Evolutionary conservation across 2,113 vertebrate species (phyloP).

Genomic region (Microcebus jonahi): DNA sequence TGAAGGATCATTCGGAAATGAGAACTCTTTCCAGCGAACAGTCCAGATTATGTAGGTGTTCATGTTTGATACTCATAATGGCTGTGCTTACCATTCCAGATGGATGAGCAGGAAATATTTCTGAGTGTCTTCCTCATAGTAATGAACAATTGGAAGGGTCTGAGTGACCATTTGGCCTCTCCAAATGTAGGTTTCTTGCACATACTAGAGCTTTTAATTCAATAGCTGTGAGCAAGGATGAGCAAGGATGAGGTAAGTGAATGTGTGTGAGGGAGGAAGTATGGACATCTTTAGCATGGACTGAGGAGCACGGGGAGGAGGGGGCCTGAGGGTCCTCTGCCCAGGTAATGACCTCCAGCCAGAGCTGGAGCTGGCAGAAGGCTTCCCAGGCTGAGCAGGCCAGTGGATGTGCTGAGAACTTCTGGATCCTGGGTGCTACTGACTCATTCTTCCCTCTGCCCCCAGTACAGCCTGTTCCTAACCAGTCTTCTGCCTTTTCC

Average conservation of each 20-base stretch:
- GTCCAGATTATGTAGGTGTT: constrained; percentile 9
- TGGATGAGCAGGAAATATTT: not conserved
- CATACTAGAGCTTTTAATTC: not conserved
- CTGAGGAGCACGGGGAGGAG: not conserved
- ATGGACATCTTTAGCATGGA: not conserved
- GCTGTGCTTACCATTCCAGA: not conserved
- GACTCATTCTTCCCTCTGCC: not conserved
- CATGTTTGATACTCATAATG: not conserved
- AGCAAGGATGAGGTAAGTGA: not conserved
- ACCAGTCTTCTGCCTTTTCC: not conserved
- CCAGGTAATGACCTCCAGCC: not conserved
- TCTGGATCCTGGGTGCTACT: not conserved
- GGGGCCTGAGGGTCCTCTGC: too few species aligned
- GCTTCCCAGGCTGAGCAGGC: not conserved
- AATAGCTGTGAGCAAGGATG: not conserved
- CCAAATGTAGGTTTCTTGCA: not conserved
- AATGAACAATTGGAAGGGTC: not conserved
- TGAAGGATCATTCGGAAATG: constrained; percentile 42
- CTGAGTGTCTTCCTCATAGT: constrained; percentile 24
- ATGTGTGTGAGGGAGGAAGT: not conserved
- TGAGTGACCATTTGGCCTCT: not conserved
- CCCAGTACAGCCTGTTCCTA: not conserved
- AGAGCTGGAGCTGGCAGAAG: not conserved
- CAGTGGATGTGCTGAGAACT: not conserved
- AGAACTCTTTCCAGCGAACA: not conserved